Conservation (phyloP, 2,888 invertebrate genomes). For the Entomobrya proxima region DNA sequence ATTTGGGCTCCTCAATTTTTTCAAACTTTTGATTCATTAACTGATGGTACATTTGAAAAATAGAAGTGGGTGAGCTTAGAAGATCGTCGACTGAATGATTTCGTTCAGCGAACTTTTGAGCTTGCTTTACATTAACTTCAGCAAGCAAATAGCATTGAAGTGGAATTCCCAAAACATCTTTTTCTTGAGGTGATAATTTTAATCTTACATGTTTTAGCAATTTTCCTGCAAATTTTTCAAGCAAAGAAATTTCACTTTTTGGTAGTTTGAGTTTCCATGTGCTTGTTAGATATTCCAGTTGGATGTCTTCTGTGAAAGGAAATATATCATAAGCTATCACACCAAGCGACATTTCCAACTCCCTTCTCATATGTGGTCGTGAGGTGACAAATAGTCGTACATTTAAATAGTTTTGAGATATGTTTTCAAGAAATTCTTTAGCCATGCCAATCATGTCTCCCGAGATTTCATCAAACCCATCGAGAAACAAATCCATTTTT, state of each 20-base stretch:
- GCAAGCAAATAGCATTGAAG: neutral
- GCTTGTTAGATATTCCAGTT: neutral
- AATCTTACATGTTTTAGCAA: neutral
- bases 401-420: neutral
- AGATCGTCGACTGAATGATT: neutral
- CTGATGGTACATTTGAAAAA: neutral
- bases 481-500: neutral
- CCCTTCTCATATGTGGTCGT: neutral
- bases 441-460: neutral
- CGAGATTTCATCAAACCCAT: neutral
- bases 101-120: neutral
- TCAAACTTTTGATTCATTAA: too few species aligned
- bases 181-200: neutral
- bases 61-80: neutral
- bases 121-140: neutral
- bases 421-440: neutral
- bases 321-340: neutral
- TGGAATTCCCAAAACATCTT: neutral
- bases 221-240: neutral
- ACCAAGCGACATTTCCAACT: neutral
- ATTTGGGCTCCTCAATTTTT: too few species aligned
- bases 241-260: neutral
- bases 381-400: neutral
- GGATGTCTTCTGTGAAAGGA: neutral
- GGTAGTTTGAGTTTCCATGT: neutral